Evolutionary conservation across 2,888 invertebrate species (phyloP).

Genomic region (Opisthograptis luteolata): DNA sequence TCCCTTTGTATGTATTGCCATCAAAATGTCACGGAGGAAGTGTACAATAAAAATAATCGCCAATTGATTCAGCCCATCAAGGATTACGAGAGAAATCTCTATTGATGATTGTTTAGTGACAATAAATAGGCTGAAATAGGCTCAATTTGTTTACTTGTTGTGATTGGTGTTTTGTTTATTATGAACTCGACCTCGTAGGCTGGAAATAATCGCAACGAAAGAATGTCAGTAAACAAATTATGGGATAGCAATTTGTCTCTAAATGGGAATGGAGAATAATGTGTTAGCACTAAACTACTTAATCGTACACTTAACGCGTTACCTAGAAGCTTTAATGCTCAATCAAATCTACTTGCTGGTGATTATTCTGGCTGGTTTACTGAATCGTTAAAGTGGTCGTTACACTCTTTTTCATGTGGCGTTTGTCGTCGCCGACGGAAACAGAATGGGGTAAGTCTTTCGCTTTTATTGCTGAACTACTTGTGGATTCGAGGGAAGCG

Average conservation of each 20-base stretch:
- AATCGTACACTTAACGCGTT: conserved; percentile 54
- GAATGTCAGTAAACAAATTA: conserved; percentile 5
- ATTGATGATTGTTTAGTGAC: too few relatives aligned
- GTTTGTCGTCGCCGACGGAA: conserved; percentile 58
- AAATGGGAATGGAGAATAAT: conserved; percentile 20
- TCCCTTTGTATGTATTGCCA: too few relatives aligned
- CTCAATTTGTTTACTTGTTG: not conserved
- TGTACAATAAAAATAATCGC: too few relatives aligned
- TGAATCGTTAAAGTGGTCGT: conserved; percentile 73
- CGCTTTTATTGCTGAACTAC: conserved; percentile 65
- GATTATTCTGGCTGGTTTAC: conserved; percentile 67
- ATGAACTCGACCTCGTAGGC: not conserved
- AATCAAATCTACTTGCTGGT: conserved; percentile 66
- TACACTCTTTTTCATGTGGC: conserved; percentile 81
- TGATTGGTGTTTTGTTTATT: not conserved
- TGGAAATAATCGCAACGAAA: too few relatives aligned
- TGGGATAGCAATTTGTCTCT: conserved; percentile 16
- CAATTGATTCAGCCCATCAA: too few relatives aligned
- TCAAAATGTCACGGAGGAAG: too few relatives aligned
- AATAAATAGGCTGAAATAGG: too few relatives aligned
- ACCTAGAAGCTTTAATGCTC: conserved; percentile 66
- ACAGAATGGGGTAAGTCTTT: conserved; percentile 85
- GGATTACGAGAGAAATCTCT: too few relatives aligned
- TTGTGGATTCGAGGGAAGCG: conserved; percentile 66
- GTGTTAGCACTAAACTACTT: conserved; percentile 28